Percentiles rank a stretch among this genome's conserved stretches.
These are phyloP conservation scores for Osmoderma eremita DNA, from an alignment of 2,888 invertebrate species.

Conservation along the genomic window DNA sequence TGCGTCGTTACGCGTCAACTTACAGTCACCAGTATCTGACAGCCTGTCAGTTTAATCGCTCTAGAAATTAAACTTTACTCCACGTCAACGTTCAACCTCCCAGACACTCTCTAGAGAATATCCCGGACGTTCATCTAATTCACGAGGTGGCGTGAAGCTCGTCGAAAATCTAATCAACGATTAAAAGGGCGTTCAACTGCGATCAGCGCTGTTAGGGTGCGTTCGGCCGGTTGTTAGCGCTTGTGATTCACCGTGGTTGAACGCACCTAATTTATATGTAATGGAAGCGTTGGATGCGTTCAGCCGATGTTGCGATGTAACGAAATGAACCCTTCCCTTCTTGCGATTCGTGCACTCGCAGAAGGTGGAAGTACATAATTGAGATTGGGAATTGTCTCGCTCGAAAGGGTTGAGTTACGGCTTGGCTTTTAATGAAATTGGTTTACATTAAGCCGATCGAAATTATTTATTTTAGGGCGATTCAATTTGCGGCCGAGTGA, in stretches of 20 bases:
- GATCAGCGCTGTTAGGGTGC: background rate
- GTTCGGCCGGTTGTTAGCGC: background rate
- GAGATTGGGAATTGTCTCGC: conserved; percentile 41
- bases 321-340: conserved; percentile 37
- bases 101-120: conserved; percentile 8
- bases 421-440: conserved; percentile 47
- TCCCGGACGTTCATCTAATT: background rate
- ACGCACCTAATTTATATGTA: background rate
- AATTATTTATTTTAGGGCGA: conserved; percentile 39
- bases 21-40: conserved; percentile 56
- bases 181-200: background rate
- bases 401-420: conserved; percentile 45
- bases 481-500: conserved; percentile 13
- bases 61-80: conserved; percentile 54
- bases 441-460: conserved; percentile 49
- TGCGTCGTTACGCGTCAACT: conserved; percentile 54
- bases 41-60: conserved; percentile 55
- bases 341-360: conserved; percentile 39
- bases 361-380: conserved; percentile 43
- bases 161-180: too few relatives aligned
- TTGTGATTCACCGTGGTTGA: background rate
- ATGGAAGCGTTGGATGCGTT: background rate
- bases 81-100: conserved; percentile 47
- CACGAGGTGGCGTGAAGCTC: too few relatives aligned
- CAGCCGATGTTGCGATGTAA: background rate